These are phyloP conservation scores for Reticulitermes speratus DNA, from an alignment of 1,140 invertebrate species.

Conservation along the genomic window DNA sequence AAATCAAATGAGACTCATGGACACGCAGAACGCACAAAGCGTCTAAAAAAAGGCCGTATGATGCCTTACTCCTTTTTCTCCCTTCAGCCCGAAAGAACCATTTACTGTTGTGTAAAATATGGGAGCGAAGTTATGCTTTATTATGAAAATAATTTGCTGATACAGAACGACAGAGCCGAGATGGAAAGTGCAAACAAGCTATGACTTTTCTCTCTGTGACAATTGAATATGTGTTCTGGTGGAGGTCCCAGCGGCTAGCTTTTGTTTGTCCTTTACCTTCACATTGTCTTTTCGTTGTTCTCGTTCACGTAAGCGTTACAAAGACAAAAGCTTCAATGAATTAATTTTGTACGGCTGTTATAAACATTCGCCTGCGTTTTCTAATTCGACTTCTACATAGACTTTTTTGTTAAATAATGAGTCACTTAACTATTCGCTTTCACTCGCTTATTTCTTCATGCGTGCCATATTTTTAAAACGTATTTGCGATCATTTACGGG, in stretches of 20 bases:
- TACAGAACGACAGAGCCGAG: background rate
- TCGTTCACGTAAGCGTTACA: background rate
- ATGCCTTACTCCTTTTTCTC: too few species aligned
- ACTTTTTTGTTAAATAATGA: background rate
- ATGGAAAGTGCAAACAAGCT: background rate
- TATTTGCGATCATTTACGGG: background rate
- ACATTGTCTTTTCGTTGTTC: background rate
- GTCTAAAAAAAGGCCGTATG: too few species aligned
- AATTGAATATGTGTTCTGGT: background rate
- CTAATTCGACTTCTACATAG: background rate
- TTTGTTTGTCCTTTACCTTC: slow-evolving; percentile 11
- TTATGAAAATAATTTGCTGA: background rate
- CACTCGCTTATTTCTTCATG: background rate
- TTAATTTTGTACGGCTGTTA: background rate
- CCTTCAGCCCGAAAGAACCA: too few species aligned
- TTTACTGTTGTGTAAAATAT: too few species aligned
- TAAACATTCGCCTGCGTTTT: background rate
- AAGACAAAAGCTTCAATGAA: background rate
- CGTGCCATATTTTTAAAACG: background rate
- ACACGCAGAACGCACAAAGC: too few species aligned
- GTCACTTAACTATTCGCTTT: background rate
- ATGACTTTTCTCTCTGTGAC: background rate
- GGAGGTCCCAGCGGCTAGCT: background rate
- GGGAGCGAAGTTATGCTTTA: too few species aligned
- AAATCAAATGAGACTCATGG: too few species aligned